These are phyloP conservation scores for Atherinomorus stipes DNA, from an alignment of 2,113 vertebrate species.

Conservation along the genomic window DNA sequence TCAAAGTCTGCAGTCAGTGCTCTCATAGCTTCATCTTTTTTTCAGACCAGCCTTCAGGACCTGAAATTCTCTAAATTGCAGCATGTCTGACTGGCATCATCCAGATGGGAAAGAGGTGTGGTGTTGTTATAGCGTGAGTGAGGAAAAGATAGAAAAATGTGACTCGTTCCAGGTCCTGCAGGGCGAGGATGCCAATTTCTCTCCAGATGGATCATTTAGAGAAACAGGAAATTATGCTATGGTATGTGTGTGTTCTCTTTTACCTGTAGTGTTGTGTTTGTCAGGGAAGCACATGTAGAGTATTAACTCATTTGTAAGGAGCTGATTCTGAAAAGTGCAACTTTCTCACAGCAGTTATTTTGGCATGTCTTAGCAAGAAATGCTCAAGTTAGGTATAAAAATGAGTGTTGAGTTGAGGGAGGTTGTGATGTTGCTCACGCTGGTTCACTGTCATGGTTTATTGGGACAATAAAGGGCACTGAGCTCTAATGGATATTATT, in stretches of 20 bases:
- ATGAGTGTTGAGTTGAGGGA: neutral
- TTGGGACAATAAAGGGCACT: neutral
- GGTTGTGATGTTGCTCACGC: neutral
- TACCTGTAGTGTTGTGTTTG: neutral
- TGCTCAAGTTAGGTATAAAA: neutral
- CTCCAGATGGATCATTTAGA: slow-evolving; percentile 39
- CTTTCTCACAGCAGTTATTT: neutral
- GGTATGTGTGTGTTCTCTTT: neutral
- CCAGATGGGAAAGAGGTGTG: neutral
- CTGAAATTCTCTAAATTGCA: slow-evolving; percentile 34
- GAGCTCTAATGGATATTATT: neutral
- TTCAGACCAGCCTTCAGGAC: slow-evolving; percentile 49
- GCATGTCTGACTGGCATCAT: slow-evolving; percentile 34
- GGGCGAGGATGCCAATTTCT: slow-evolving; percentile 39
- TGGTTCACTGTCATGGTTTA: neutral
- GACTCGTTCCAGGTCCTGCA: slow-evolving; percentile 21
- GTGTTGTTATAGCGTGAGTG: slow-evolving; percentile 15
- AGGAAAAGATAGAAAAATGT: slow-evolving; percentile 10
- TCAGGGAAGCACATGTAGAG: slow-evolving; percentile 18
- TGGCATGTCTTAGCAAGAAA: neutral
- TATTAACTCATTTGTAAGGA: neutral
- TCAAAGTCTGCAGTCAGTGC: slow-evolving; percentile 41
- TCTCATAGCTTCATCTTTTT: slow-evolving; percentile 59
- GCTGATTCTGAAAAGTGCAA: neutral
- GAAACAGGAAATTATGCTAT: slow-evolving; percentile 6